A percentile compares a stretch with the other conserved stretches of the same genome.
These are phyloP conservation scores for Tipula vernalis DNA, from an alignment of 2,888 invertebrate species.

Conservation along the genomic window DNA sequence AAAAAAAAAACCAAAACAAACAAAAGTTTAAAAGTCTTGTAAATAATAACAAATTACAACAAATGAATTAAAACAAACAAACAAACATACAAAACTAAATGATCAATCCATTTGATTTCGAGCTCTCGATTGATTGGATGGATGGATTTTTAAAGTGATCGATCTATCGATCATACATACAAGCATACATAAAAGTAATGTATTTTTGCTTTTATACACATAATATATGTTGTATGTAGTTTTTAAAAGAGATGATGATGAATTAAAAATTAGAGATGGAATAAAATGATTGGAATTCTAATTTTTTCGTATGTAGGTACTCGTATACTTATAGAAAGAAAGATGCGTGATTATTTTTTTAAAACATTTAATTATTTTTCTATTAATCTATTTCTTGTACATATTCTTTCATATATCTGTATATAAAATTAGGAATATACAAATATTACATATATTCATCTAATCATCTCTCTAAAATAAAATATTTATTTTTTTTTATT, in stretches of 20 bases:
- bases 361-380: conserved; percentile 9
- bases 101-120: background rate
- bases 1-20: background rate
- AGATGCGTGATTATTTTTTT: conserved; percentile 9
- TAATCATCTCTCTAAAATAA: conserved; percentile 5
- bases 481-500: background rate
- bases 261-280: conserved; percentile 6
- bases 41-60: background rate
- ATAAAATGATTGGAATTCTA: conserved; percentile 5
- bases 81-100: background rate
- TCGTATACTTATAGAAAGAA: background rate
- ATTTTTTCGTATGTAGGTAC: background rate
- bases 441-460: background rate
- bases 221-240: background rate
- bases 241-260: background rate
- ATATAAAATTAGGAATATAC: background rate
- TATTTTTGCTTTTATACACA: background rate
- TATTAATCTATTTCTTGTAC: conserved; percentile 5
- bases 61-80: background rate
- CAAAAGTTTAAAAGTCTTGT: background rate
- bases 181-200: background rate
- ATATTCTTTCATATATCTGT: too few relatives aligned
- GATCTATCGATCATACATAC: background rate
- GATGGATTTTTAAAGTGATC: background rate
- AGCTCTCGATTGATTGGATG: background rate